Percentiles rank a stretch among this genome's conserved stretches.
Conservation (phyloP, 2,888 invertebrate species). For the Thymelicus acteon region DNA sequence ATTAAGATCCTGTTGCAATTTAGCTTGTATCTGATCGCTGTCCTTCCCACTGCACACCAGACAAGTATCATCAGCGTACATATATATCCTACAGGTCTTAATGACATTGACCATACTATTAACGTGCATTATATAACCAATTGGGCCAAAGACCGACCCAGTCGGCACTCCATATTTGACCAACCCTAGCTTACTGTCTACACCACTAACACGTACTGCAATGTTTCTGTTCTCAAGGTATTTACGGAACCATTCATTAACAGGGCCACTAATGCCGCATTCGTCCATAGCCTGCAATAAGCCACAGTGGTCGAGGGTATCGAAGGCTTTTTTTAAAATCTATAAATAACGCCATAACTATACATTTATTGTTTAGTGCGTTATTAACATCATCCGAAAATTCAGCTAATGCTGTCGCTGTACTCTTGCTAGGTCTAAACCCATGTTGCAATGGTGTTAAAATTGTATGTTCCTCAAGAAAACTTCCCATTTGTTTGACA, state of each 20-base stretch:
- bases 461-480: constrained; percentile 15
- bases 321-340: constrained; percentile 44
- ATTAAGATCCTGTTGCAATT: constrained; percentile 37
- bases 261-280: constrained; percentile 41
- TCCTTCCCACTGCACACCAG: constrained; percentile 31
- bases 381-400: constrained; percentile 39
- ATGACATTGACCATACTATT: constrained; percentile 37
- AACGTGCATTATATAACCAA: constrained; percentile 42
- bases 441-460: constrained; percentile 34
- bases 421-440: constrained; percentile 38
- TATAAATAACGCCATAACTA: constrained; percentile 35
- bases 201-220: not conserved
- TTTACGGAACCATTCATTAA: constrained; percentile 33
- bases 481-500: no score
- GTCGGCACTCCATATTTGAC: constrained; percentile 39
- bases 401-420: constrained; percentile 32
- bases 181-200: not conserved
- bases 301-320: constrained; percentile 37
- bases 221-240: constrained; percentile 33
- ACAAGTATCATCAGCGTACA: constrained; percentile 43
- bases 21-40: constrained; percentile 17
- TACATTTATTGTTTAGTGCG: constrained; percentile 22
- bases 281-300: constrained; percentile 42
- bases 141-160: constrained; percentile 42
- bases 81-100: constrained; percentile 33